A percentile compares a stretch with the other conserved stretches of the same genome.
phyloP scores from a whole-genome alignment of 1,140 invertebrate species.

The Sitobion miscanthi region DNA sequence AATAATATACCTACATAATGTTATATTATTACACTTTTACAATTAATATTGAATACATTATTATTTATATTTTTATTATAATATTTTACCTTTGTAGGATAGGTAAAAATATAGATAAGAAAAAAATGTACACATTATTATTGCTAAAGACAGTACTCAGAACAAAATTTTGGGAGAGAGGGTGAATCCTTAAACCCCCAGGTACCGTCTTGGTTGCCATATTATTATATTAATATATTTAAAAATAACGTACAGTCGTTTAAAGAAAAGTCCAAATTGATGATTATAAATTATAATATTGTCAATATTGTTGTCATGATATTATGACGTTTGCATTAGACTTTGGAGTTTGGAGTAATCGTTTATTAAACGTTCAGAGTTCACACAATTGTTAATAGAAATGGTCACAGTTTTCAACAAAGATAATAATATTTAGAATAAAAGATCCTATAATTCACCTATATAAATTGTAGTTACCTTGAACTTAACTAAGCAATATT shows the following conservation, averaged over 20 bases:
- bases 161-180: neutral
- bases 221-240: neutral
- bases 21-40: neutral
- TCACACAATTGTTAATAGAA: neutral
- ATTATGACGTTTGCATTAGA: neutral
- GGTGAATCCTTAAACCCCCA: too few relatives aligned
- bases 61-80: neutral
- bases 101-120: neutral
- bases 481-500: neutral
- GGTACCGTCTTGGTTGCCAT: neutral
- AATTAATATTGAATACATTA: neutral
- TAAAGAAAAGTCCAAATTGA: neutral
- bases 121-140: neutral
- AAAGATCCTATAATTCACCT: neutral
- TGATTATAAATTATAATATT: neutral
- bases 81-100: neutral
- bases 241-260: neutral
- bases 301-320: too few relatives aligned
- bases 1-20: neutral
- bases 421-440: neutral
- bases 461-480: neutral
- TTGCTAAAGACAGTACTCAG: neutral
- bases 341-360: neutral
- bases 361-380: neutral
- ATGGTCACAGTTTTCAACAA: neutral